Conservation (phyloP, 92 coral and sea anemone genomes). For the Scolanthus callimorphus region DNA sequence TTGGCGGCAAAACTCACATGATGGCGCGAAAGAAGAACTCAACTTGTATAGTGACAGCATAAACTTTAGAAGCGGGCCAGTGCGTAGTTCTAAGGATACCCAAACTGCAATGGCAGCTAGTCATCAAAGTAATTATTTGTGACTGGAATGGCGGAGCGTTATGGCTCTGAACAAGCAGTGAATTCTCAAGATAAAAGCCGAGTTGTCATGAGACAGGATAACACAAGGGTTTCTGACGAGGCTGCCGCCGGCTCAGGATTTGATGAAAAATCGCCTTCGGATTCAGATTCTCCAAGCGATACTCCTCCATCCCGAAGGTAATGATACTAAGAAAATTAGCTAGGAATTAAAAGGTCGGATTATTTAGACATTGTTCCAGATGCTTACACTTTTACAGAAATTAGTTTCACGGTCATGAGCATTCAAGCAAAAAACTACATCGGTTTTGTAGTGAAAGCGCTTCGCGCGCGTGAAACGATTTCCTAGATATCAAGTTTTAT, state of each 20-base stretch:
- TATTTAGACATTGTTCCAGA: neutral
- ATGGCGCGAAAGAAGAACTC: neutral
- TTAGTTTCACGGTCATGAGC: neutral
- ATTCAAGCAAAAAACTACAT: neutral
- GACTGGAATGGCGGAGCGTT: constrained; percentile 37
- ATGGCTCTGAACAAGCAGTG: constrained; percentile 16
- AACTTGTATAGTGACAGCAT: neutral
- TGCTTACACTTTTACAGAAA: no score
- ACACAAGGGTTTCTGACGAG: neutral
- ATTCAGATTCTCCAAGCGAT: constrained; percentile 66
- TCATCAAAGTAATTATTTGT: neutral
- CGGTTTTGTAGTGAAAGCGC: neutral
- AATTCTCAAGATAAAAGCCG: neutral
- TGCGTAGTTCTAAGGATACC: neutral
- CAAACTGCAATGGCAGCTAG: constrained; percentile 1
- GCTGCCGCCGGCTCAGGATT: neutral
- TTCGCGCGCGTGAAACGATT: no score
- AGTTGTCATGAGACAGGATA: neutral
- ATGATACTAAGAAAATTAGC: constrained; percentile 5
- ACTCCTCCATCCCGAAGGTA: constrained; percentile 60
- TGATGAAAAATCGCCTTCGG: constrained; percentile 41
- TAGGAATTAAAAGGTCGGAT: neutral
- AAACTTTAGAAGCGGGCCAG: neutral
- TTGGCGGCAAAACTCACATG: neutral
- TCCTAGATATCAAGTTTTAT: neutral